phyloP scores from a whole-genome alignment of 2,797 vertebrate species.

The Phoxinus dragarum region DNA sequence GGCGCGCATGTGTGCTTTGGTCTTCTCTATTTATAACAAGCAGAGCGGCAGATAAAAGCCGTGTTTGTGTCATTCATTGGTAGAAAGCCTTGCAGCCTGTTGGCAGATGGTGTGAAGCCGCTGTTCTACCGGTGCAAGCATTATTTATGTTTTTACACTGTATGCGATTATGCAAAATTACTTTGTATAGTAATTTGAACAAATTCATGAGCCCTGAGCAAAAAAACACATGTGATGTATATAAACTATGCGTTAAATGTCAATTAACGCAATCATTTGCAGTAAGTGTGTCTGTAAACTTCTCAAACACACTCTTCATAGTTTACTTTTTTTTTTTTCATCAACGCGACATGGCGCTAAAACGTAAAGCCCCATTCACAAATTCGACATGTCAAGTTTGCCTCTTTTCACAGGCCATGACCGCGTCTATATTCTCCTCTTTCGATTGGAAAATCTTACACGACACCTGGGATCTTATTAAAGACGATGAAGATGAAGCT shows the following conservation, averaged over 20 bases:
- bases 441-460: not conserved
- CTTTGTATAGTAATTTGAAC: not conserved
- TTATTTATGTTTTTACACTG: not conserved
- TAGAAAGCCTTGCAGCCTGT: not conserved
- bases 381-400: too few species aligned
- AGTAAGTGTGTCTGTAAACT: not conserved
- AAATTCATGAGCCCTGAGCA: not conserved
- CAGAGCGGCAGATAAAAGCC: constrained; percentile 36
- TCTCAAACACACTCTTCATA: not conserved
- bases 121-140: not conserved
- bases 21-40: constrained; percentile 20
- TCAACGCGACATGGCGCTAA: not conserved
- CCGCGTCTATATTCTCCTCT: too few species aligned
- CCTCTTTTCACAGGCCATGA: too few species aligned
- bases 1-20: constrained; percentile 5
- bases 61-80: constrained; percentile 3
- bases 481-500: constrained; percentile 47
- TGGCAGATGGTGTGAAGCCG: not conserved
- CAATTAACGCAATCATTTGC: not conserved
- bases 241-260: not conserved
- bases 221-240: not conserved
- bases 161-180: not conserved
- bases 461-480: constrained; percentile 71
- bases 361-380: not conserved
- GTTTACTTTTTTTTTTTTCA: not conserved